Percentiles rank a stretch among this genome's conserved stretches.
phyloP scores from a whole-genome alignment of 2,113 vertebrate genomes.

The Rhinoptilus africanus region DNA sequence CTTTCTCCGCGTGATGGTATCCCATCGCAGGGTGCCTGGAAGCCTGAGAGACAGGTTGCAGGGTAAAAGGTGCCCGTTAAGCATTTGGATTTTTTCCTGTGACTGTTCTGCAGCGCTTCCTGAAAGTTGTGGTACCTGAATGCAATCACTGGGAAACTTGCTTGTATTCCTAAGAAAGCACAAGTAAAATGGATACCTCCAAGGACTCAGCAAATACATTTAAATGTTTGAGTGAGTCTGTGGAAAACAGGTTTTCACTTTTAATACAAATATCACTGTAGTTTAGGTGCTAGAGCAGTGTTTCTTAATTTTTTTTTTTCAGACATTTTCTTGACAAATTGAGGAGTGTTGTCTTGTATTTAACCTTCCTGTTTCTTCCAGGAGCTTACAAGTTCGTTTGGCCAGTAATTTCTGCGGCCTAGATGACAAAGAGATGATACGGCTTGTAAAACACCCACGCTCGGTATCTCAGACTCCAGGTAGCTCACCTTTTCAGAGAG shows the following conservation, averaged over 20 bases:
- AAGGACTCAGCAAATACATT: background rate
- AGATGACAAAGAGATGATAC: background rate
- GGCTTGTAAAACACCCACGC: background rate
- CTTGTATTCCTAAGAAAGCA: background rate
- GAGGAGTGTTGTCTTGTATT: background rate
- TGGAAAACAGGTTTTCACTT: background rate
- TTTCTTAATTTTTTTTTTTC: background rate
- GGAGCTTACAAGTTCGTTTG: background rate
- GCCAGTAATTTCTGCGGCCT: background rate
- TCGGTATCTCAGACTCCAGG: background rate
- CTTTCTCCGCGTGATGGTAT: background rate
- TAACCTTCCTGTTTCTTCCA: background rate
- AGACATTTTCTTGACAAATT: background rate
- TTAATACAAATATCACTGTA: fast-evolving
- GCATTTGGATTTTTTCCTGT: background rate
- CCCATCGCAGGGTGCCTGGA: background rate
- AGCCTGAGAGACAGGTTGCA: background rate
- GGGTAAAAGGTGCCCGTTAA: background rate
- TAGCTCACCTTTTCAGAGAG: background rate
- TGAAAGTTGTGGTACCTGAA: background rate
- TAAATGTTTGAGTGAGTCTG: background rate
- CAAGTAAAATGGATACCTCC: background rate
- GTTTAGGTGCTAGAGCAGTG: background rate
- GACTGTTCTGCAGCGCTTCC: background rate
- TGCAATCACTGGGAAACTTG: background rate